Conservation (phyloP, 2,888 invertebrate genomes). For the Ephialtes manifestator region DNA sequence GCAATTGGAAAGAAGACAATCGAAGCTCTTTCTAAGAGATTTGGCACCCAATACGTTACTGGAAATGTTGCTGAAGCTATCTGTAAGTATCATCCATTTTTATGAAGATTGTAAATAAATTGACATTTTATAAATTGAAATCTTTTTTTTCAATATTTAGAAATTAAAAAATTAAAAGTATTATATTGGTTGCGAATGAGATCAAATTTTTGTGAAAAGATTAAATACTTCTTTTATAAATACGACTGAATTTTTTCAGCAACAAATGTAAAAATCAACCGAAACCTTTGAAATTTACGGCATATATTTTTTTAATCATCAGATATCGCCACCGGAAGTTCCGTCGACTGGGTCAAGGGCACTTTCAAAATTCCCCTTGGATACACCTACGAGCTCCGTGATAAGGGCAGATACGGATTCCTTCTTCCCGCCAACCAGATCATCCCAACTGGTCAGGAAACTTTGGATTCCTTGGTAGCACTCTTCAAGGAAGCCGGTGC, state of each 20-base stretch:
- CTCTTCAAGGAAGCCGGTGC: constrained; percentile 80
- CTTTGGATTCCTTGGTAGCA: constrained; percentile 88
- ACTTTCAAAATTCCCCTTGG: constrained; percentile 89
- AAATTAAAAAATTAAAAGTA: too few relatives aligned
- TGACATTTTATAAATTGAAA: neutral
- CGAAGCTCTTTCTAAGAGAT: constrained; percentile 87
- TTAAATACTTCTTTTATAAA: too few relatives aligned
- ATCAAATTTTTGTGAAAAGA: too few relatives aligned
- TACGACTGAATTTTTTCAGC: neutral
- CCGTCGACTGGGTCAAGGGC: constrained; percentile 92
- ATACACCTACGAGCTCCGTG: constrained; percentile 91
- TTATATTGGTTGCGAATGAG: too few relatives aligned
- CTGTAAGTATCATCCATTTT: constrained; percentile 85
- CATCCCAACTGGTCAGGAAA: constrained; percentile 89
- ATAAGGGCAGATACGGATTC: constrained; percentile 89
- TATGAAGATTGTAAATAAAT: neutral
- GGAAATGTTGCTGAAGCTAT: constrained; percentile 88
- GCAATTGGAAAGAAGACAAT: constrained; percentile 87
- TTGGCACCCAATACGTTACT: constrained; percentile 88
- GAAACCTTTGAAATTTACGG: neutral
- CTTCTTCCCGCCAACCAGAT: constrained; percentile 90
- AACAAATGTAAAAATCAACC: neutral
- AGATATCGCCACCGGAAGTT: constrained; percentile 90
- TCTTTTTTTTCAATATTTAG: too few relatives aligned
- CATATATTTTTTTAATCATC: constrained; percentile 56